Evolutionary conservation across 2,113 vertebrate genomes (phyloP).

Genomic region (Gambusia affinis): DNA sequence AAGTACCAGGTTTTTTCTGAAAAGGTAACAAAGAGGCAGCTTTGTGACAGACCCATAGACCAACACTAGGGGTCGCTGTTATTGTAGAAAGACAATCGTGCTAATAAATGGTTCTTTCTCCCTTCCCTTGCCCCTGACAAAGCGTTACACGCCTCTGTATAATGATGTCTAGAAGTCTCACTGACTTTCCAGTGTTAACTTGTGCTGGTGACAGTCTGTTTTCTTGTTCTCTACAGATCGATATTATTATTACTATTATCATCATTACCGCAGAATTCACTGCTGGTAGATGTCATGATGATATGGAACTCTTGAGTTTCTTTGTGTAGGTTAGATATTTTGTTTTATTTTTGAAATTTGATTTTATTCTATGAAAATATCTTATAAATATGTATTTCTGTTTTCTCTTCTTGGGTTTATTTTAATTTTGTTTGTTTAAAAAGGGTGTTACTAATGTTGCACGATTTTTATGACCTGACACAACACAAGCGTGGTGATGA

Average conservation of each 20-base stretch:
- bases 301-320: conserved; percentile 69
- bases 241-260: conserved; percentile 68
- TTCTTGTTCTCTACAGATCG: conserved; percentile 80
- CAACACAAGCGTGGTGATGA: conserved; percentile 68
- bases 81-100: conserved; percentile 79
- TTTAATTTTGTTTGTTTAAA: conserved; percentile 53
- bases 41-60: conserved; percentile 4
- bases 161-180: conserved; percentile 82
- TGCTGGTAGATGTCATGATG: conserved; percentile 61
- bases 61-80: conserved; percentile 62
- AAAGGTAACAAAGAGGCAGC: conserved; percentile 7
- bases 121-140: conserved; percentile 17
- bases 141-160: conserved; percentile 75
- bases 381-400: conserved; percentile 82
- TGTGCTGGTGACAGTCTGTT: conserved; percentile 91
- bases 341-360: conserved; percentile 76
- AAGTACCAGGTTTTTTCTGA: conserved; percentile 6
- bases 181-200: conserved; percentile 88
- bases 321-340: conserved; percentile 83
- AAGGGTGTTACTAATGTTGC: conserved; percentile 69
- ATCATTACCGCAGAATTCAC: conserved; percentile 40
- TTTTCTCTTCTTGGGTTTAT: conserved; percentile 68
- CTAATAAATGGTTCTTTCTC: conserved; percentile 37
- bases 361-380: conserved; percentile 82
- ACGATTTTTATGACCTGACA: conserved; percentile 58